These are phyloP conservation scores for Turnix velox DNA, from an alignment of 2,113 vertebrate species.

Conservation along the genomic window DNA sequence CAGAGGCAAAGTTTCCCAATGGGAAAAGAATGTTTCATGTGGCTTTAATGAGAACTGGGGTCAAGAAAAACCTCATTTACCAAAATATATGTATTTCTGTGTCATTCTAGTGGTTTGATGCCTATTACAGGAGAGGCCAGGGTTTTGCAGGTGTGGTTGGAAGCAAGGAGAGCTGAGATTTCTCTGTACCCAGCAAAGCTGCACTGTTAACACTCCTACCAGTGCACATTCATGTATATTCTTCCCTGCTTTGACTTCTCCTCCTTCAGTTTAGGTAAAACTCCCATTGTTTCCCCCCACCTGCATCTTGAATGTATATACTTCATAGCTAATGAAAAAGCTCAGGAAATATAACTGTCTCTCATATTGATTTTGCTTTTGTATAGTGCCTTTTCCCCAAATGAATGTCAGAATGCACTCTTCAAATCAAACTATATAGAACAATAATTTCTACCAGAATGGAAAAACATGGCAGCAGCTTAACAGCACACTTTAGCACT, in stretches of 20 bases:
- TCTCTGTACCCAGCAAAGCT: not conserved
- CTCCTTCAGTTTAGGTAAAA: not conserved
- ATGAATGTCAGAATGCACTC: constrained; percentile 29
- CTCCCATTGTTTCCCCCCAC: not conserved
- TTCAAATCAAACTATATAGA: constrained; percentile 51
- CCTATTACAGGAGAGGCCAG: not conserved
- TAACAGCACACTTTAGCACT: not conserved
- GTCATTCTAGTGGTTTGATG: not conserved
- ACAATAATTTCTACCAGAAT: constrained; percentile 33
- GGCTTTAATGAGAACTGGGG: not conserved
- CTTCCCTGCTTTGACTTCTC: not conserved
- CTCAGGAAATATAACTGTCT: constrained; percentile 33
- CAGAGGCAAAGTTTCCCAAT: not conserved
- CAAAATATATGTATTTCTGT: not conserved
- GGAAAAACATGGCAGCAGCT: constrained; percentile 36
- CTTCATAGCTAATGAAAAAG: constrained; percentile 46
- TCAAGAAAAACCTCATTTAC: not conserved
- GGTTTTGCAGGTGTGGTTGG: not conserved
- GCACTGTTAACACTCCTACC: not conserved
- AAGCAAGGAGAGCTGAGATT: not conserved
- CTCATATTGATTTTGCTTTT: constrained; percentile 24
- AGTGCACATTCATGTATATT: not conserved
- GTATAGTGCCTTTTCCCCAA: constrained; percentile 30
- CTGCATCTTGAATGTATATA: not conserved
- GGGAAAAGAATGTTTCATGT: not conserved